phyloP scores from a whole-genome alignment of 2,113 vertebrate species.

The Ptychochromis oligacanthus region DNA sequence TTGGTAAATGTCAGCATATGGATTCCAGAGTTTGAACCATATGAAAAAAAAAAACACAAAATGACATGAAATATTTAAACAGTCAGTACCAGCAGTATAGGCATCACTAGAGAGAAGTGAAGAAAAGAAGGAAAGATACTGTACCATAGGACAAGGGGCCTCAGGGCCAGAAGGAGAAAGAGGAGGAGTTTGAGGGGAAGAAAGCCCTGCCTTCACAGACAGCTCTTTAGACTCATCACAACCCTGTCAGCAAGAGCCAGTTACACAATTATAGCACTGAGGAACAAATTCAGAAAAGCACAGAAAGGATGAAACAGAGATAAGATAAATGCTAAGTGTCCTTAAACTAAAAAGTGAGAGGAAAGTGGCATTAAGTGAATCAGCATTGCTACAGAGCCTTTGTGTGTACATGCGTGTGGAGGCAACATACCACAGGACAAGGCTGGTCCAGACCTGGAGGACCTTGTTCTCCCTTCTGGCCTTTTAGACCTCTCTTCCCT shows the following conservation, averaged over 20 bases:
- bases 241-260: slow-evolving; percentile 71
- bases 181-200: slow-evolving; percentile 65
- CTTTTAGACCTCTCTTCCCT: slow-evolving; percentile 92
- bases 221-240: slow-evolving; percentile 72
- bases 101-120: neutral
- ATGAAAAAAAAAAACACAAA: neutral
- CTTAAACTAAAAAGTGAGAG: neutral
- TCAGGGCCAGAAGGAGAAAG: slow-evolving; percentile 74
- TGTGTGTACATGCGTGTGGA: neutral
- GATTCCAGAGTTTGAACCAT: neutral
- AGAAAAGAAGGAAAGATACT: slow-evolving; percentile 69
- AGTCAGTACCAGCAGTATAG: slow-evolving; percentile 15
- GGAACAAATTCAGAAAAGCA: slow-evolving; percentile 26
- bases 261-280: slow-evolving; percentile 55
- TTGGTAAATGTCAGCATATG: neutral
- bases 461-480: slow-evolving; percentile 95
- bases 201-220: slow-evolving; percentile 73
- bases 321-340: neutral
- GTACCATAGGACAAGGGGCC: slow-evolving; percentile 85
- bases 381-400: neutral
- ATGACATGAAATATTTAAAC: neutral
- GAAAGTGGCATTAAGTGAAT: neutral
- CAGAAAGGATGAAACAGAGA: slow-evolving; percentile 16
- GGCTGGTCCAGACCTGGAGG: slow-evolving; percentile 95
- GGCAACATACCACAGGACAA: slow-evolving; percentile 91